Conservation (phyloP, 1,140 invertebrate species). For the Laodelphax striatellus region DNA sequence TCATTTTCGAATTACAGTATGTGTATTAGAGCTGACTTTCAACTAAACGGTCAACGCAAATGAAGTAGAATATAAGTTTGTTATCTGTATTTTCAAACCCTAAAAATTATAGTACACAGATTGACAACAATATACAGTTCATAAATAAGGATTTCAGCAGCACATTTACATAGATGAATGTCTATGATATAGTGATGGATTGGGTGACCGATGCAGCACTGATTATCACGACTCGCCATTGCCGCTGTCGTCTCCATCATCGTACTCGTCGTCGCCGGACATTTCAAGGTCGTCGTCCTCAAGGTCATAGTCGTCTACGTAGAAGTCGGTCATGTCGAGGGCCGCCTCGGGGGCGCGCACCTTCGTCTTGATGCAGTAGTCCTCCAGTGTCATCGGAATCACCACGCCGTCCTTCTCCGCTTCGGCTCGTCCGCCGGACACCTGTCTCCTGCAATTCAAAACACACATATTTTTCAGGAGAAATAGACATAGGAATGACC, state of each 20-base stretch:
- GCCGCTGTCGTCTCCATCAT: conserved; percentile 68
- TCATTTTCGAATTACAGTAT: too few relatives aligned
- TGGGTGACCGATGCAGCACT: not conserved
- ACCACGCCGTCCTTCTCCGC: conserved; percentile 94
- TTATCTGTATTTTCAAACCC: too few relatives aligned
- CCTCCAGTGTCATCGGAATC: conserved; percentile 94
- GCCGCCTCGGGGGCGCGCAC: conserved; percentile 65
- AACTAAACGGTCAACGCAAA: too few relatives aligned
- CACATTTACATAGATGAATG: too few relatives aligned
- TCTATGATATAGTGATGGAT: too few relatives aligned
- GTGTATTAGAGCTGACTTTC: too few relatives aligned
- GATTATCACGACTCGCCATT: conserved; percentile 46
- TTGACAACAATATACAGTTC: too few relatives aligned
- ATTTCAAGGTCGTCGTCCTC: conserved; percentile 50
- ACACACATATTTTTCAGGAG: not conserved
- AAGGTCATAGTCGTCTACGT: conserved; percentile 83
- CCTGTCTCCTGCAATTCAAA: conserved; percentile 75
- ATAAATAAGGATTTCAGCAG: too few relatives aligned
- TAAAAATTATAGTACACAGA: too few relatives aligned
- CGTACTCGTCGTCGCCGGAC: conserved; percentile 40
- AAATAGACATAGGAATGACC: too few relatives aligned
- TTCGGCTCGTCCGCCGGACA: conserved; percentile 82
- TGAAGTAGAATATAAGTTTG: too few relatives aligned
- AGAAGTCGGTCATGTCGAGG: conserved; percentile 82
- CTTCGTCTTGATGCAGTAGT: conserved; percentile 91